Percentiles rank a stretch among this genome's conserved stretches.
Evolutionary conservation across 2,797 vertebrate genomes (phyloP).

Genomic region (Clarias platycephalus): DNA sequence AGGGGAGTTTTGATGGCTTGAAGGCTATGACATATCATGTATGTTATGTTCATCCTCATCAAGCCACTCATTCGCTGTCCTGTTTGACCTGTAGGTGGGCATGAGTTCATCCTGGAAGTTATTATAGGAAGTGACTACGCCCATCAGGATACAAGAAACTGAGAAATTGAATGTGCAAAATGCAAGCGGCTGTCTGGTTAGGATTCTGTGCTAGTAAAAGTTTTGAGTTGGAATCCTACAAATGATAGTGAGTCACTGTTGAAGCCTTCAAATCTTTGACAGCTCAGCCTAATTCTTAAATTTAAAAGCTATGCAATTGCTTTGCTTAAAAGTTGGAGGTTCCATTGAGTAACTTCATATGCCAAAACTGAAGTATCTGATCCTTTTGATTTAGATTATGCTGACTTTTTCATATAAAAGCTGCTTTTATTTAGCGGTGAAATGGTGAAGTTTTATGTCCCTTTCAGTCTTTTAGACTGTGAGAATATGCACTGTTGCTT

Average conservation of each 20-base stretch:
- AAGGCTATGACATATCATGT: neutral
- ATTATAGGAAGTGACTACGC: neutral
- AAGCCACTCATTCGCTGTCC: neutral
- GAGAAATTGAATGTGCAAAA: neutral
- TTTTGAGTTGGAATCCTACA: neutral
- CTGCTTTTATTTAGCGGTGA: neutral
- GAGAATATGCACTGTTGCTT: neutral
- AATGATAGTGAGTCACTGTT: neutral
- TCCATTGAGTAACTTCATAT: neutral
- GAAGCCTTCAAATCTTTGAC: neutral
- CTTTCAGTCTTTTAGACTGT: neutral
- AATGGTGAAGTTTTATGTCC: neutral
- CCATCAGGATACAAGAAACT: neutral
- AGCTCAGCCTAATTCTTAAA: neutral
- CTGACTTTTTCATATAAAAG: neutral
- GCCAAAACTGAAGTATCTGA: neutral
- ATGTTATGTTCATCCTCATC: neutral
- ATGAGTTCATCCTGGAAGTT: neutral
- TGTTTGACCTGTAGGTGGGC: neutral
- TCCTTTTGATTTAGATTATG: neutral
- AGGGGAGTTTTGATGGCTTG: neutral
- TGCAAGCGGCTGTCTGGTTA: neutral
- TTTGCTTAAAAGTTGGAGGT: neutral
- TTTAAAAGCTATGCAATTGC: neutral
- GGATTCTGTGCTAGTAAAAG: neutral